Evolutionary conservation across 1,140 invertebrate species (phyloP), one percentile per base, ranked within the genome.

Genomic region (Formica selysi): DNA sequence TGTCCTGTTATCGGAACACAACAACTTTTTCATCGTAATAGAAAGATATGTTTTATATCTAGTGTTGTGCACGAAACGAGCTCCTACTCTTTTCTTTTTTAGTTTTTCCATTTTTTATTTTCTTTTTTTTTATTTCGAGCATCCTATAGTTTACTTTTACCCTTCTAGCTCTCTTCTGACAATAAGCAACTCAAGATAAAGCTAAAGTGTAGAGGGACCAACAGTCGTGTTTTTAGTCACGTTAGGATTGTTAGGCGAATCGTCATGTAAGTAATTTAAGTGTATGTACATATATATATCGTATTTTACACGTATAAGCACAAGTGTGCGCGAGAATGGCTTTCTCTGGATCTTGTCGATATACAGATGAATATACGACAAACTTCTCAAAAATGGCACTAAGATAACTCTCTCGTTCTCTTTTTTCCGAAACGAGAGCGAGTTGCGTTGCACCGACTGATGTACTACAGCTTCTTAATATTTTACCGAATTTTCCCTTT

Each of bases 131-230:
- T 86, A 62, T 87, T 87, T 81, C 29, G 80, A 87, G 73, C 87
- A 87, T 87, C 86, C 84, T 89, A 89, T 90, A 92, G 87, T 89
- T 89, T 59, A 91, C 86, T 89, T 76, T 91, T 87, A 91, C 87
- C 91, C 87, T 93, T 93, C 86, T 93, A 94, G 92, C 90, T 94
- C 92, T 94, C 91, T 91, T 91, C 88, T 90, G 91, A 93, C 91
- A 93, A 92, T 92, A 92, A 94, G 89, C 92, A 93, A 93, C 89
- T 94, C 93, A 95, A 95, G 95, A 95, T 95, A 95, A 95, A 95
- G 95, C 95, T 95, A 95, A 95, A 95, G 89, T 93, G 92, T 95
- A 95, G 94, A 95, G 95, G 94, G 94, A 95, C 94, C 95, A 95
- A 95, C 93, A 91, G 76, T 92, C 90, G 87, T 91, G 87, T 91